These are phyloP conservation scores for Napeogenes inachia DNA, from an alignment of 2,888 invertebrate genomes.

Conservation along the genomic window DNA sequence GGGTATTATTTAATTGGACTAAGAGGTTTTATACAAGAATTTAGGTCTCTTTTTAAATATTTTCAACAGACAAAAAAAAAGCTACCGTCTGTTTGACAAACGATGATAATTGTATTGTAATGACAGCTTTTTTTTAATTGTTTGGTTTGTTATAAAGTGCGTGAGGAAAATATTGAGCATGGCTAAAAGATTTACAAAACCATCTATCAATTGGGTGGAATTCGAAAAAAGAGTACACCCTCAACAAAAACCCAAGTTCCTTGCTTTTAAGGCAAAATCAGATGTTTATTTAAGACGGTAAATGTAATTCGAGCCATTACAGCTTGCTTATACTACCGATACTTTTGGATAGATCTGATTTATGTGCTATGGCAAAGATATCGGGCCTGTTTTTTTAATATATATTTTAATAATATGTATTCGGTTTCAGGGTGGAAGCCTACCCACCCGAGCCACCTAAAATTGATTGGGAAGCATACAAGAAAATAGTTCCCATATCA, in stretches of 20 bases:
- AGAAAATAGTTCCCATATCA: slow-evolving; percentile 47
- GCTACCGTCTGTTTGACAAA: not conserved
- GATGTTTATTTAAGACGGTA: slow-evolving; percentile 58
- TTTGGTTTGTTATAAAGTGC: not conserved
- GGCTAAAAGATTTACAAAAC: slow-evolving; percentile 55
- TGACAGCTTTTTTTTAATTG: not conserved
- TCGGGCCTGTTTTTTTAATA: too few relatives aligned
- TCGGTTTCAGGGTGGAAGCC: slow-evolving; percentile 44
- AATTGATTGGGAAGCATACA: slow-evolving; percentile 61
- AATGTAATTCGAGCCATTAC: slow-evolving; percentile 9
- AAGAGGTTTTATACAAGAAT: too few relatives aligned
- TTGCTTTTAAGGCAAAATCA: slow-evolving; percentile 59
- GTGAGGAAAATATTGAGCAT: slow-evolving; percentile 30
- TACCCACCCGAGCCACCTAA: slow-evolving; percentile 55
- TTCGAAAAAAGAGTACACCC: slow-evolving; percentile 52
- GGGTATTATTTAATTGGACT: too few relatives aligned
- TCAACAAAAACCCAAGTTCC: slow-evolving; percentile 49
- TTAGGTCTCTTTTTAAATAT: not conserved
- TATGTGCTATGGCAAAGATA: too few relatives aligned
- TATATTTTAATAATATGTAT: not conserved
- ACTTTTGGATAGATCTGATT: too few relatives aligned
- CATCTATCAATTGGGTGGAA: slow-evolving; percentile 56
- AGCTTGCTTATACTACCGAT: not conserved
- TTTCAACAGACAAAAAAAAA: not conserved
- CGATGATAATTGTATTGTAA: not conserved